These are phyloP conservation scores for Tiliacea citrago DNA, from an alignment of 2,888 invertebrate species.

Conservation along the genomic window DNA sequence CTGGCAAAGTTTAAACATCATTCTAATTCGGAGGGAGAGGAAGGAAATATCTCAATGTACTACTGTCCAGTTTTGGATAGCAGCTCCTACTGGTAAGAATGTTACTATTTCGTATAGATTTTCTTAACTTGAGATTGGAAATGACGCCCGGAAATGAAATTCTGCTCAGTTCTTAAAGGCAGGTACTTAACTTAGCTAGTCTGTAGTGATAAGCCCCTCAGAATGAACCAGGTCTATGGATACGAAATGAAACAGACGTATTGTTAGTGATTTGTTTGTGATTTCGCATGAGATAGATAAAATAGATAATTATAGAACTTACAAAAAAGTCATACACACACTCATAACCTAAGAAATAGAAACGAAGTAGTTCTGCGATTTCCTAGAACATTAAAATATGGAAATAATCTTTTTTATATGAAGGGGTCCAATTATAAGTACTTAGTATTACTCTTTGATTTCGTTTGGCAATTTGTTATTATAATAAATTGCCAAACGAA, in stretches of 20 bases:
- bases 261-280: not conserved
- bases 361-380: no score
- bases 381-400: no score
- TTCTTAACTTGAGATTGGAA: not conserved
- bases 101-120: not conserved
- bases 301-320: no score
- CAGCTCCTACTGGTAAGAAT: not conserved
- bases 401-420: no score
- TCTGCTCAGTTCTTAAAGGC: not conserved
- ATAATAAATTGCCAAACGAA: no score
- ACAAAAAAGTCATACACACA: no score
- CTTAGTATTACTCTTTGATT: no score
- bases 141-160: no score
- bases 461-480: no score
- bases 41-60: not conserved
- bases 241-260: not conserved
- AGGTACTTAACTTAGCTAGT: not conserved
- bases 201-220: not conserved
- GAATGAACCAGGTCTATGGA: not conserved
- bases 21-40: no score
- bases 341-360: no score
- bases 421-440: no score
- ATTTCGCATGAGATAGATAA: not conserved
- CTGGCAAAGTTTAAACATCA: constrained; percentile 21
- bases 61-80: not conserved